These are phyloP conservation scores for Pantherophis vulpinus DNA, from an alignment of 2,797 vertebrate genomes.

Conservation along the genomic window DNA sequence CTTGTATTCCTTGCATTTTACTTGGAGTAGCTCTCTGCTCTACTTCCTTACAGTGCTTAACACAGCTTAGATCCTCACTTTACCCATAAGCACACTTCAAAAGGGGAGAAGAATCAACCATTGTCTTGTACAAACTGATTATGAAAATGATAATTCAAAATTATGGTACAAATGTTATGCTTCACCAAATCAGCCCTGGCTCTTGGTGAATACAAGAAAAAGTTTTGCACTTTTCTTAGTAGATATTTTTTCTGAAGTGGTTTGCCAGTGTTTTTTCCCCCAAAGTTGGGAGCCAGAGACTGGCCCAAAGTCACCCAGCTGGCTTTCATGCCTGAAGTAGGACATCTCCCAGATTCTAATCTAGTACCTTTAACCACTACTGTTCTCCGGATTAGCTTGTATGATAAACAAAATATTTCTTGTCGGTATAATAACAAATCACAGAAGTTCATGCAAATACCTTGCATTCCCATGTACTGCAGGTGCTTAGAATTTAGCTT, in stretches of 20 bases:
- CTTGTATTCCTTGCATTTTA: not conserved
- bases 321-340: not conserved
- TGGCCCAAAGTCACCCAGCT: not conserved
- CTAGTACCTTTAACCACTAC: not conserved
- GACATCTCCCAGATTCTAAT: not conserved
- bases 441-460: not conserved
- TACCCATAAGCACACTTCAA: not conserved
- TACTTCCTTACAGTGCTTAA: not conserved
- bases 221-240: not conserved
- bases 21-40: not conserved
- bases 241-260: not conserved
- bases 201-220: not conserved
- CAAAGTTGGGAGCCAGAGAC: not conserved
- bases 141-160: not conserved
- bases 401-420: not conserved
- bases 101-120: not conserved
- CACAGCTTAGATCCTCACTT: not conserved
- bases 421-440: not conserved
- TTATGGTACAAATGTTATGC: not conserved
- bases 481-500: not conserved
- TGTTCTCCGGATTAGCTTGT: not conserved
- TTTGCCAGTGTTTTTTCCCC: not conserved
- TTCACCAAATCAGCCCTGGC: not conserved
- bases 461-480: not conserved
- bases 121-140: not conserved